Evolutionary conservation across 2,888 invertebrate genomes (phyloP), one percentile per base, ranked within the genome.

Genomic region (Polydesmus complanatus): DNA sequence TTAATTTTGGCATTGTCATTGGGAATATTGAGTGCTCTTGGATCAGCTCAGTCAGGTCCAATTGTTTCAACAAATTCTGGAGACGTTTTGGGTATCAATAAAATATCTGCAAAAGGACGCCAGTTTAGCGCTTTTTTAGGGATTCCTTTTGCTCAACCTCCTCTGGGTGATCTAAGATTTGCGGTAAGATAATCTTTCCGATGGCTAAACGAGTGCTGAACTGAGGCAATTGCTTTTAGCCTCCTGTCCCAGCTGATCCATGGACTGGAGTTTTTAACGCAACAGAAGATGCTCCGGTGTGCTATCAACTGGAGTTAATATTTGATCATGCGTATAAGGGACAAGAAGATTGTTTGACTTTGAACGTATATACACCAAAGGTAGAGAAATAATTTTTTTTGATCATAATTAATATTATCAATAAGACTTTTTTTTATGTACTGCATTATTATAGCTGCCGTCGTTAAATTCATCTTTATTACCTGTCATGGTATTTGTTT

Each of bases 201-300:
- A 37, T 37, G 5, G 14, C 14, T 8, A 37, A 37, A 37, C 14
- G 37, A 37, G 37, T 8, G 37, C 14, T 21, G 19, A 19, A 48
- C 22, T 51, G 53, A 8, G 23, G 27, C 2, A 25, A 23, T 8
- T 27, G 2, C 2, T 14, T 53, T 27, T 14, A 56, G 56, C 22
- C 56, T 27, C 56, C 56, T 47, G 37, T 56, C 22, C 27, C 27
- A 22, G 27, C 22, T 19, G 56, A 23, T n/a, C 37, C 14, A 25
- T 56, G 56, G 56, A 48, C 19, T 49, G 56, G 21, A 49, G 25
- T n/a, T 5, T 56, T 22, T 5, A 22, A 56, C 14, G 56, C 56
- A n/a, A 56, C 56, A 3, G 25, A 14, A 2, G 25, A 48, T 18
- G 18, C 3, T 2, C 23, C 23, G 11, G 22, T 19, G 18, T 56